phyloP scores from a whole-genome alignment of 2,797 vertebrate genomes.

The Sparus aurata region DNA sequence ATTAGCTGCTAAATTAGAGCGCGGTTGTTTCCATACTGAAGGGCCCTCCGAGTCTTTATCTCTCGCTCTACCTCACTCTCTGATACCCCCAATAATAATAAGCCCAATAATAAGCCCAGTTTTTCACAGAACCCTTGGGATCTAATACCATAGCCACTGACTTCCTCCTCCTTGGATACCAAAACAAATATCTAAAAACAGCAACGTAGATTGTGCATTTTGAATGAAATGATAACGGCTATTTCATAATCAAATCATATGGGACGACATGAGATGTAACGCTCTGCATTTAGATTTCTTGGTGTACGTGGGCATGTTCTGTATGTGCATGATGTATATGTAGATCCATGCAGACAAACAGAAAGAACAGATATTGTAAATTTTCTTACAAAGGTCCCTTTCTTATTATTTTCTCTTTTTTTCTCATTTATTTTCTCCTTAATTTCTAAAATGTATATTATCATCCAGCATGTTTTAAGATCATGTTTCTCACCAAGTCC shows the following conservation, averaged over 20 bases:
- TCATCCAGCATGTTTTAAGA: background rate
- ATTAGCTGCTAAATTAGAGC: constrained; percentile 85
- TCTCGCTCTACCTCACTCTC: constrained; percentile 26
- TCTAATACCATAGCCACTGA: constrained; percentile 5
- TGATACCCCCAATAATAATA: constrained; percentile 62
- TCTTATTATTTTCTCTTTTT: background rate
- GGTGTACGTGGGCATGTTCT: background rate
- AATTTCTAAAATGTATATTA: background rate
- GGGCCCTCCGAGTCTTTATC: constrained; percentile 54
- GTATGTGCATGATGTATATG: background rate
- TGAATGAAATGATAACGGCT: background rate
- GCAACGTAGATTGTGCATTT: background rate
- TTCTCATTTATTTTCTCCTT: too few species aligned
- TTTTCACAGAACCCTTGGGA: constrained; percentile 47
- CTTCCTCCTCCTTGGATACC: constrained; percentile 1
- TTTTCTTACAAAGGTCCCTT: background rate
- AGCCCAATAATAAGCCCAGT: constrained; percentile 46
- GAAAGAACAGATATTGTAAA: background rate
- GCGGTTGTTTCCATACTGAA: constrained; percentile 66
- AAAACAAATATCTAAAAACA: constrained; percentile 44
- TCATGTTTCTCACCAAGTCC: constrained; percentile 23
- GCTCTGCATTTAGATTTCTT: background rate
- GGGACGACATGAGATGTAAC: background rate
- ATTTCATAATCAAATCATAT: constrained; percentile 1
- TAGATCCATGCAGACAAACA: background rate